Conservation (phyloP, 2,797 vertebrate genomes). For the Uromys caudimaculatus region DNA sequence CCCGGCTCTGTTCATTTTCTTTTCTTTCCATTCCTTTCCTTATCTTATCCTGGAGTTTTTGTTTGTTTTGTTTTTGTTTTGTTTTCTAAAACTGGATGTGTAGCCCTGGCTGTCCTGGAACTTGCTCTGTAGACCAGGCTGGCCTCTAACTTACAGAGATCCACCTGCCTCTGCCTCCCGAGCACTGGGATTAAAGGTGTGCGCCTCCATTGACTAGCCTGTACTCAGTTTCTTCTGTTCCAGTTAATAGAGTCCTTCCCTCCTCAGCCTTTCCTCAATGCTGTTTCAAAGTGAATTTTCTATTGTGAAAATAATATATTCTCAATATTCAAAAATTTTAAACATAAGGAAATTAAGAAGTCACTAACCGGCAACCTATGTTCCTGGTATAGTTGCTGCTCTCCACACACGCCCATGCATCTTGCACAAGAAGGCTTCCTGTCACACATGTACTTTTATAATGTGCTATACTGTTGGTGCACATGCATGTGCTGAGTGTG, state of each 20-base stretch:
- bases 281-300: constrained; percentile 42
- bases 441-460: neutral
- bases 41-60: too few relatives aligned
- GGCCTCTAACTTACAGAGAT: neutral
- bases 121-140: neutral
- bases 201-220: neutral
- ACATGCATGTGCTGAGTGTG: neutral
- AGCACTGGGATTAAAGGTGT: neutral
- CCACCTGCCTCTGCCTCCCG: neutral
- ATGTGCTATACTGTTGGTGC: neutral
- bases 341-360: neutral
- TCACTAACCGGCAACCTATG: neutral
- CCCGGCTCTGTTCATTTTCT: too few relatives aligned
- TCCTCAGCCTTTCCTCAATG: neutral
- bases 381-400: neutral
- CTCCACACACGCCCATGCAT: neutral
- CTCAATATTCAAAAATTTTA: constrained; percentile 27
- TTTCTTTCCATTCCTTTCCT: too few relatives aligned
- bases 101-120: neutral
- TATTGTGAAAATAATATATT: constrained; percentile 32
- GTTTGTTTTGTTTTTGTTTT: neutral
- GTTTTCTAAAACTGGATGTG: neutral
- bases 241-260: neutral
- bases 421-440: neutral
- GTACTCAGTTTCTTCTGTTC: neutral